A percentile compares a stretch with the other conserved stretches of the same genome.
These are phyloP conservation scores for Egretta garzetta DNA, from an alignment of 2,113 vertebrate genomes.

Conservation along the genomic window DNA sequence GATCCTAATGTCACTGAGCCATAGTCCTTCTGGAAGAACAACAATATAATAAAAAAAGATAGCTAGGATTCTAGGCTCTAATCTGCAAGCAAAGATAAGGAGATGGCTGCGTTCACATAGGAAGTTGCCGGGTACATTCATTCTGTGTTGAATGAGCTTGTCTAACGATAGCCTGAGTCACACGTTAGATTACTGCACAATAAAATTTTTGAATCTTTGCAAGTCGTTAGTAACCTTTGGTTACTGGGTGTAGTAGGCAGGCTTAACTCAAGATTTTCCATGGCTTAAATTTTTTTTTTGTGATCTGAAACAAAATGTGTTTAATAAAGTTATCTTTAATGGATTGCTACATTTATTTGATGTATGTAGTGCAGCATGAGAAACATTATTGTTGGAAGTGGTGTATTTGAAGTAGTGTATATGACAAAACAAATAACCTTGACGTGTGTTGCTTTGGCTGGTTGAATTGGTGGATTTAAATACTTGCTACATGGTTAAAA, in stretches of 20 bases:
- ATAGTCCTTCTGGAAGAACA: accelerated
- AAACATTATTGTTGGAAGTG: neutral
- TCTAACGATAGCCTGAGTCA: neutral
- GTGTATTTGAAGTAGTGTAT: neutral
- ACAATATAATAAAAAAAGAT: accelerated
- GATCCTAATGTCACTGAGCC: accelerated
- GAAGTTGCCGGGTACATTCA: accelerated
- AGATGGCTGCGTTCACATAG: neutral
- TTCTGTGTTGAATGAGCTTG: neutral
- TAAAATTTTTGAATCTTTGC: neutral
- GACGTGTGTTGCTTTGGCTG: neutral
- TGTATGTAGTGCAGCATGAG: accelerated
- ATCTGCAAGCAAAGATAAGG: neutral
- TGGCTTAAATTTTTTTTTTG: neutral
- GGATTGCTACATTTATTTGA: neutral
- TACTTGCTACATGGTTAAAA: neutral
- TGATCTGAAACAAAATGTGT: neutral
- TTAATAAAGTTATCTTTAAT: neutral
- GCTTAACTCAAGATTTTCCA: accelerated
- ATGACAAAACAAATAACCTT: neutral
- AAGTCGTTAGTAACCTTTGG: neutral
- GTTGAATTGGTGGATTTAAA: neutral
- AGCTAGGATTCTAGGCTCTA: neutral
- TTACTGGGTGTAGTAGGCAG: neutral
- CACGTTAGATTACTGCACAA: neutral